A percentile compares a stretch with the other conserved stretches of the same genome.
phyloP scores from a whole-genome alignment of 1,140 invertebrate species.

The Heliconius himera region DNA sequence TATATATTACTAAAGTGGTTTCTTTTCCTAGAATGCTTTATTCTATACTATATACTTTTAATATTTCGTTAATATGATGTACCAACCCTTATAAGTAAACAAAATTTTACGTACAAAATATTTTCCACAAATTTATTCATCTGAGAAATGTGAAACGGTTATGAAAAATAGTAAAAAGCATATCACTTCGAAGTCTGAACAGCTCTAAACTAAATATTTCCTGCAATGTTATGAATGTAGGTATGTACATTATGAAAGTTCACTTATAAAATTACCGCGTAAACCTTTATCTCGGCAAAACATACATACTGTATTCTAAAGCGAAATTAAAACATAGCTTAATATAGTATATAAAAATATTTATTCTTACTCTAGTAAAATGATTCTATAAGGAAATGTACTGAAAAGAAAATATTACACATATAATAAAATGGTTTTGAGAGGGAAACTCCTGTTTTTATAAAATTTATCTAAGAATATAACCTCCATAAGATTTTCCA shows the following conservation, averaged over 20 bases:
- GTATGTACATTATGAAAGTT: conserved; percentile 5
- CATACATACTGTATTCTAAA: neutral
- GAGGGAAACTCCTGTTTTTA: neutral
- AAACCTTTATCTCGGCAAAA: conserved; percentile 5
- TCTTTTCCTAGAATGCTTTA: neutral
- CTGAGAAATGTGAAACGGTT: neutral
- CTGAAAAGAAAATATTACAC: neutral
- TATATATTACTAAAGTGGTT: neutral
- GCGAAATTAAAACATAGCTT: neutral
- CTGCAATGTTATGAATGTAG: neutral
- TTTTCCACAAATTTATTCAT: neutral
- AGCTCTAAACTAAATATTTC: conserved; percentile 8
- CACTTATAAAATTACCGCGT: conserved; percentile 18
- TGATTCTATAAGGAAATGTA: neutral
- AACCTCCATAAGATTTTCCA: neutral
- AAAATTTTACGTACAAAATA: neutral
- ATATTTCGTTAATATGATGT: neutral
- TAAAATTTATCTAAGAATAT: neutral
- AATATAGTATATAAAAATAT: neutral
- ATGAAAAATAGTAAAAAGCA: conserved; percentile 5
- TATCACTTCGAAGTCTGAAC: conserved; percentile 12
- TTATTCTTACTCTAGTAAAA: neutral
- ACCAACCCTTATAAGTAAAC: neutral
- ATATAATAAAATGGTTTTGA: too few relatives aligned
- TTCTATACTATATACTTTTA: too few relatives aligned